A percentile compares a stretch with the other conserved stretches of the same genome.
These are phyloP conservation scores for Iphiclides podalirius DNA, from an alignment of 2,888 invertebrate genomes.

Conservation along the genomic window DNA sequence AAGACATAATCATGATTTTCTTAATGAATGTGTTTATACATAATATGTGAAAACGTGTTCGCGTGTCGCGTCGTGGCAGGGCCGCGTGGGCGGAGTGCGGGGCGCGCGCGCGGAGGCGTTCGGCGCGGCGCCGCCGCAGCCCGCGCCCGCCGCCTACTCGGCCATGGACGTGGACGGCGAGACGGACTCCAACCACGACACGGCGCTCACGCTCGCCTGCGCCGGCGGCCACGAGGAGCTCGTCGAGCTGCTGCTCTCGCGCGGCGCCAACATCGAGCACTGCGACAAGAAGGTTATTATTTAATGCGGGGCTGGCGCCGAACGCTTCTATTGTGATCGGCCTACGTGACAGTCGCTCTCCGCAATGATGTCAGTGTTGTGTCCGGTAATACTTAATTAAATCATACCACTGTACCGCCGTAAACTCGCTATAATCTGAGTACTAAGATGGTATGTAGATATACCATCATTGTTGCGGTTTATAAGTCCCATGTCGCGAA, in stretches of 20 bases:
- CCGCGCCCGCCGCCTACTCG: conserved; percentile 81
- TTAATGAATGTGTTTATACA: no score
- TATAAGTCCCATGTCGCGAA: no score
- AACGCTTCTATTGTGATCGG: not conserved
- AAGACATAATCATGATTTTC: no score
- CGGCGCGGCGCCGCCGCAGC: conserved; percentile 57
- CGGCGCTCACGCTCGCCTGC: conserved; percentile 97
- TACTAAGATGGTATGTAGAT: no score
- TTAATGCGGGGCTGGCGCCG: no score
- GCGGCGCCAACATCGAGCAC: conserved; percentile 98
- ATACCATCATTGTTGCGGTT: no score
- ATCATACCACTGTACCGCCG: no score
- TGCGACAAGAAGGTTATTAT: conserved; percentile 91
- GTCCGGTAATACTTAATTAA: no score
- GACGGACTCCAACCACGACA: conserved; percentile 99
- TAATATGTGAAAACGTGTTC: no score
- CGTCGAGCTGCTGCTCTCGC: conserved; percentile 92
- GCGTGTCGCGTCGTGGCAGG: conserved; percentile 35
- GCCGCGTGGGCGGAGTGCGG: conserved; percentile 49
- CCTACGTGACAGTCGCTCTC: not conserved
- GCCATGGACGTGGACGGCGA: conserved; percentile 97
- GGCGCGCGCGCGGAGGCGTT: conserved; percentile 49
- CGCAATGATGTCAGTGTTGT: no score
- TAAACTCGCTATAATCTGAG: no score
- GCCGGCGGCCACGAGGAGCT: conserved; percentile 98